These are phyloP conservation scores for Pterocles orientalis DNA, from an alignment of 2,113 vertebrate species.

Conservation along the genomic window DNA sequence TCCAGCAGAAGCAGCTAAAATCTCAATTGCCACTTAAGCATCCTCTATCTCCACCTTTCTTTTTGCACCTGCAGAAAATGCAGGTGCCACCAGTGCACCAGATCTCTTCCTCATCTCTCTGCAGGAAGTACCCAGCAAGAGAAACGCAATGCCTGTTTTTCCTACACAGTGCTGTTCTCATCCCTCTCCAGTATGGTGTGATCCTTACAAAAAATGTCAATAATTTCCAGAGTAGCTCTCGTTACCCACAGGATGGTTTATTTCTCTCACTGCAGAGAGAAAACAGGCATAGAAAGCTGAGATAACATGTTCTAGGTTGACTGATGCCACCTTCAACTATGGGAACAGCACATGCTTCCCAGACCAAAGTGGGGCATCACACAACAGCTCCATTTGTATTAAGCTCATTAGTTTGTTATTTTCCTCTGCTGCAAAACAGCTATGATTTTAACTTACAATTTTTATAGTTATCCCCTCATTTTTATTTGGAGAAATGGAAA, in stretches of 20 bases:
- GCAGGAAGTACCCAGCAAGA: neutral
- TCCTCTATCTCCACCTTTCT: neutral
- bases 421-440: neutral
- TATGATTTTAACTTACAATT: constrained; percentile 4
- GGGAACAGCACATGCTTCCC: neutral
- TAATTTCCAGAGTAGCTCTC: neutral
- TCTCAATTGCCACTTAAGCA: neutral
- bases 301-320: neutral
- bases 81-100: neutral
- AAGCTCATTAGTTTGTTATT: constrained; percentile 3
- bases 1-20: neutral
- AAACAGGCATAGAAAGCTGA: neutral
- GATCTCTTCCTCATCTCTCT: neutral
- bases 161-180: neutral
- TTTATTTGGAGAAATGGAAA: neutral
- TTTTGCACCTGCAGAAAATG: neutral
- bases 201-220: neutral
- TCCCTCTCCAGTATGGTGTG: neutral
- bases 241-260: neutral
- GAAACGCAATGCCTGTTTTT: neutral
- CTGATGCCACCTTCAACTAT: neutral
- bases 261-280: neutral
- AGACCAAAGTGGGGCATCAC: neutral
- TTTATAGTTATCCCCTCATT: neutral
- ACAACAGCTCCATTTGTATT: neutral